Evolutionary conservation across 2,113 vertebrate species (phyloP), one percentile per base, ranked within the genome.

Genomic region (Procavia capensis): DNA sequence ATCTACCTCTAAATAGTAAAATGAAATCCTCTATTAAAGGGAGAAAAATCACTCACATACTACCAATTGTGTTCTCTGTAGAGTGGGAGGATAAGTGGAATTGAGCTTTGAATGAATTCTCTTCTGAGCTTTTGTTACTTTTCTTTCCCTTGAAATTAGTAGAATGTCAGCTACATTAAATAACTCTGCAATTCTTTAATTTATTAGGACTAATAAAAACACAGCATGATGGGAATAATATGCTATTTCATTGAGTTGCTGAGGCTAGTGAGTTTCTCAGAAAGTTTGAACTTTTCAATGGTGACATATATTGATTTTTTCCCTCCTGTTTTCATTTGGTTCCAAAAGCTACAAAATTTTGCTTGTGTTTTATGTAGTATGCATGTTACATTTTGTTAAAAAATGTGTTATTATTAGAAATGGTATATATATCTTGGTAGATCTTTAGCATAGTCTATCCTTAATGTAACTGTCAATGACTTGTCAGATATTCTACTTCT

Each of bases 171-270:
- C 80, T 96, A 70, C 85, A 94, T 97, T 95, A 96, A 97, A 95
- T 94, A 97, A 95, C 61, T 79, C 43, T 97, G 39, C 78, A 95
- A 92, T 97, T 95, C 90, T 93, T 96, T 96, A 91, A 97, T 96
- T 98, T 96, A 96, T 97, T 96, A 95, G 57, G 85, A 84, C 75
- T 95, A 97, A 97, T 96, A 96, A 96, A 97, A 95, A 91, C 84
- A 94, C 90, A 95, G 84, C 78, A 88, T 92, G 81, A 85, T 96
- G 75, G 81, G 79, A 96, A 96, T 94, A 88, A 94, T 94, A 90
- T 61, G 87, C 78, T 75, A 4, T 90, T 97, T 93, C 85, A 63
- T 50, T 82, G 87, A 96, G 57, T 95, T 97, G 47, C 83, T 83
- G 63, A 91, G 70, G 81, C 17, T 92, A 25, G 3, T 95, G 47